These are phyloP conservation scores for Erebia epiphron DNA, from an alignment of 2,888 invertebrate species.

Conservation along the genomic window DNA sequence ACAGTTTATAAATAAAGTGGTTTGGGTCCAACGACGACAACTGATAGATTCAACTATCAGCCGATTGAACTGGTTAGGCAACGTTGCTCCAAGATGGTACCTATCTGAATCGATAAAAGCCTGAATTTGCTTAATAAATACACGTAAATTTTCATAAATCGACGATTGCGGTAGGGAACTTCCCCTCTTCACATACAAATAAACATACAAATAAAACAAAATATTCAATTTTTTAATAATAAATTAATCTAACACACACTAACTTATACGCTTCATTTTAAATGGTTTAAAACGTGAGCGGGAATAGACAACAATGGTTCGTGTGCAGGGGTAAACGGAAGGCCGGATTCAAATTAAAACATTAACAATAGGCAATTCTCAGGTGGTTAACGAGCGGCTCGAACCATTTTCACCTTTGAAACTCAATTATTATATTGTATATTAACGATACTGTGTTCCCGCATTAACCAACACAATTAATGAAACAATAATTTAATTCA, in stretches of 20 bases:
- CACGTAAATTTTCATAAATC: no score
- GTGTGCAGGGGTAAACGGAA: conserved; percentile 43
- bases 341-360: conserved; percentile 75
- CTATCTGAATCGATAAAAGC: no score
- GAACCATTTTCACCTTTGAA: conserved; percentile 73
- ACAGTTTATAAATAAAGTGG: no score
- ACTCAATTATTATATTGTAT: conserved; percentile 74
- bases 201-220: no score
- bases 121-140: no score
- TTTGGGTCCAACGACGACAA: no score
- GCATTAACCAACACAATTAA: conserved; percentile 58
- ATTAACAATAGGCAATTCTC: conserved; percentile 79
- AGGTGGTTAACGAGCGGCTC: conserved; percentile 70
- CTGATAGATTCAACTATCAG: no score
- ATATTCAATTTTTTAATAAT: no score
- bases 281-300: not conserved
- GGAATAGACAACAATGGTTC: conserved; percentile 19
- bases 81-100: no score
- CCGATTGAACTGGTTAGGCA: no score
- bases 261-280: not conserved
- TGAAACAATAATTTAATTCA: conserved; percentile 55
- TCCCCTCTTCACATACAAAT: no score
- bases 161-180: no score
- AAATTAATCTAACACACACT: not conserved
- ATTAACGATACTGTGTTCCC: conserved; percentile 58